These are phyloP conservation scores for Megaceryle alcyon DNA, from an alignment of 2,797 vertebrate genomes.

Conservation along the genomic window DNA sequence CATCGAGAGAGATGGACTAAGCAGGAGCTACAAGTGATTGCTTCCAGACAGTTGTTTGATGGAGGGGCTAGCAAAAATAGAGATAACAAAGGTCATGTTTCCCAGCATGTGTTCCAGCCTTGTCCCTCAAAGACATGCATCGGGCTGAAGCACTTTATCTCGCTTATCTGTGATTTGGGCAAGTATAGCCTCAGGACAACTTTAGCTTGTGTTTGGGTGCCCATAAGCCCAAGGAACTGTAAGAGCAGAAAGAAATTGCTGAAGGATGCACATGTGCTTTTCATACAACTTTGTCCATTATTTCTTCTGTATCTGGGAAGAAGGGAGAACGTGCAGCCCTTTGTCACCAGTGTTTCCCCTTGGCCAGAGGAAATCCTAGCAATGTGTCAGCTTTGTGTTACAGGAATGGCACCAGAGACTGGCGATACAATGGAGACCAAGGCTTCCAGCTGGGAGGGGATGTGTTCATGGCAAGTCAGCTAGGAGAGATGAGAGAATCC, in stretches of 20 bases:
- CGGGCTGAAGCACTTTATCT: background rate
- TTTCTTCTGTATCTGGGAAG: background rate
- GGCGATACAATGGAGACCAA: fast-evolving
- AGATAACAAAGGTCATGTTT: background rate
- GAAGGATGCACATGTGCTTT: background rate
- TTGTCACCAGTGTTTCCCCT: background rate
- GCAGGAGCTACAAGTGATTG: background rate
- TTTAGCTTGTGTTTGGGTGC: background rate
- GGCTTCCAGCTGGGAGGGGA: background rate
- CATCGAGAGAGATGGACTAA: background rate
- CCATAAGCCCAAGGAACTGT: background rate
- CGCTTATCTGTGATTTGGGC: background rate
- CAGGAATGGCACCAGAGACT: background rate
- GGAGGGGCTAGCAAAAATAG: background rate
- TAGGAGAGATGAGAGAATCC: background rate
- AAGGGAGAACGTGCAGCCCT: background rate
- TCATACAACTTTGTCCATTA: background rate
- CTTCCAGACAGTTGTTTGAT: background rate
- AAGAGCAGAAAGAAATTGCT: background rate
- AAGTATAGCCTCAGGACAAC: background rate
- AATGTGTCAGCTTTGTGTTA: background rate
- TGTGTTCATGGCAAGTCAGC: background rate
- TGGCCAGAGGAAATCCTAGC: background rate
- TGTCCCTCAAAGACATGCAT: background rate
- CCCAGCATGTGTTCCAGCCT: background rate